A percentile compares a stretch with the other conserved stretches of the same genome.
Evolutionary conservation across 35 echinoderm and acorn worm genomes (phyloP).

Genomic region (Heliocidaris tuberculata): DNA sequence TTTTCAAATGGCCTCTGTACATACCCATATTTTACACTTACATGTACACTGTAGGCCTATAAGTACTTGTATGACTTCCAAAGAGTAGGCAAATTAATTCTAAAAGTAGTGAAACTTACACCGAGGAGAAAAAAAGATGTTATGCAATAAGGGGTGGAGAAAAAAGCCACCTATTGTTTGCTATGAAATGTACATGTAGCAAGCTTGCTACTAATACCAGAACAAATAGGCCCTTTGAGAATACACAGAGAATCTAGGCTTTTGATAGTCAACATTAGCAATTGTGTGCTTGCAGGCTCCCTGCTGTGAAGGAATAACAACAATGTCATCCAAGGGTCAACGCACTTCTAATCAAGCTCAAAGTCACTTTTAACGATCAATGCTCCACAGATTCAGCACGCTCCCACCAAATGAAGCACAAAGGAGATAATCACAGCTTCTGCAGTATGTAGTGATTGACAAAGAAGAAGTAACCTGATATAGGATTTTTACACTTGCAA

Average conservation of each 20-base stretch:
- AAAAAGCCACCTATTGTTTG: not conserved
- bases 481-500: no score
- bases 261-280: not conserved
- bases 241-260: not conserved
- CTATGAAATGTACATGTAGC: not conserved
- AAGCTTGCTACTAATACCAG: not conserved
- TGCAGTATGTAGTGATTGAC: no score
- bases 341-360: not conserved
- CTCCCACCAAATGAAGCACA: not conserved
- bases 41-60: no score
- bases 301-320: slow-evolving; percentile 3
- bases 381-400: not conserved
- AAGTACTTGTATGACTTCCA: no score
- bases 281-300: not conserved
- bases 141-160: not conserved
- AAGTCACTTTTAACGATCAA: not conserved
- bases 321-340: not conserved
- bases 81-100: no score
- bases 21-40: no score
- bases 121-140: not conserved
- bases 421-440: not conserved
- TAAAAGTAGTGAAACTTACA: not conserved
- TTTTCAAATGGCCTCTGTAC: no score
- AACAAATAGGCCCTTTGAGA: not conserved
- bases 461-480: no score